phyloP scores from a whole-genome alignment of 2,888 invertebrate species.

The Macrosoma leucophasiata region DNA sequence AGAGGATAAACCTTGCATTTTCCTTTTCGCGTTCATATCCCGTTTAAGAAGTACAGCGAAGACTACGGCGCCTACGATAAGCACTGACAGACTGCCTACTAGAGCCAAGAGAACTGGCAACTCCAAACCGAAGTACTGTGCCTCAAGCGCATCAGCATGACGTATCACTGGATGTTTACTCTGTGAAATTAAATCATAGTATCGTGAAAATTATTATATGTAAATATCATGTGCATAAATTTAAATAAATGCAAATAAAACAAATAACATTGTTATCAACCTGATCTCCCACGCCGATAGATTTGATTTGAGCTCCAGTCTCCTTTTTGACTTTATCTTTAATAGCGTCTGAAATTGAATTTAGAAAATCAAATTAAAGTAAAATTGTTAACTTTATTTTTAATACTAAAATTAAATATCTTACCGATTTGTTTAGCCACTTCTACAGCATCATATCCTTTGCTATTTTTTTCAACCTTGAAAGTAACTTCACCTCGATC shows the following conservation, averaged over 20 bases:
- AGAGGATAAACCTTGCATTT: constrained; percentile 84
- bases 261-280: constrained; percentile 56
- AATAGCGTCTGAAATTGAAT: constrained; percentile 62
- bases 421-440: constrained; percentile 81
- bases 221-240: constrained; percentile 4
- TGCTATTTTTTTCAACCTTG: constrained; percentile 80
- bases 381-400: too few species aligned
- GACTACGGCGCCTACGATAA: constrained; percentile 53
- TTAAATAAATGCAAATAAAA: constrained; percentile 12
- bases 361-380: too few species aligned
- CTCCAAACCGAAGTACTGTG: constrained; percentile 45
- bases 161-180: constrained; percentile 56
- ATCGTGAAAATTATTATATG: too few species aligned
- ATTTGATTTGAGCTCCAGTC: constrained; percentile 81
- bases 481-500: constrained; percentile 86
- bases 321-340: constrained; percentile 79
- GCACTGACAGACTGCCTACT: constrained; percentile 53
- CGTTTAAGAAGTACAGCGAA: constrained; percentile 79
- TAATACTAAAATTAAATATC: too few species aligned
- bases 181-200: constrained; percentile 34
- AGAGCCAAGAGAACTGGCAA: constrained; percentile 54
- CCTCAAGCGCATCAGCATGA: constrained; percentile 39
- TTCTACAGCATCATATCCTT: constrained; percentile 79
- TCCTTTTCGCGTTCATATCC: constrained; percentile 85
- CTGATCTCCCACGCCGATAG: constrained; percentile 87